Percentiles rank a stretch among this genome's conserved stretches.
Conservation (phyloP, 1,140 invertebrate genomes). For the Argopecten irradians region DNA sequence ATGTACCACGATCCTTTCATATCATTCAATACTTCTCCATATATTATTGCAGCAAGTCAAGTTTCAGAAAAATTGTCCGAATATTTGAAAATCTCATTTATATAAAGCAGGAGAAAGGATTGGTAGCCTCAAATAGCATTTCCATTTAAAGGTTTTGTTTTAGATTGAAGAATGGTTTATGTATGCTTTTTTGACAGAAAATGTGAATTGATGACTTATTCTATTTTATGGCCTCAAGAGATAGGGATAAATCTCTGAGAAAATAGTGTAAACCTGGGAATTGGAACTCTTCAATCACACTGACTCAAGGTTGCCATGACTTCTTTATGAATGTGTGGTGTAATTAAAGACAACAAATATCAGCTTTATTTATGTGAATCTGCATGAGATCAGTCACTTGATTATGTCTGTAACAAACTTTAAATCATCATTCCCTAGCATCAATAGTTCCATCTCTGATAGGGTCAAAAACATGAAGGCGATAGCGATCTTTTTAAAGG, state of each 20-base stretch:
- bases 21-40: too few relatives aligned
- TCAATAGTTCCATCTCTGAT: not conserved
- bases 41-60: too few relatives aligned
- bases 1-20: too few relatives aligned
- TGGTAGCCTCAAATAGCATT: not conserved
- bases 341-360: conserved; percentile 18
- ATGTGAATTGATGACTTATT: not conserved
- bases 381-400: not conserved
- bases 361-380: not conserved
- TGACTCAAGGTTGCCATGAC: not conserved
- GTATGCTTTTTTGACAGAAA: not conserved
- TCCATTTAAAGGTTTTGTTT: not conserved
- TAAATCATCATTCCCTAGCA: too few relatives aligned
- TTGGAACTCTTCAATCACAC: not conserved
- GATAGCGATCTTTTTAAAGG: not conserved
- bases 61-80: too few relatives aligned
- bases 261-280: not conserved
- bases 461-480: not conserved
- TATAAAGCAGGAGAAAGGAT: too few relatives aligned
- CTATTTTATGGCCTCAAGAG: not conserved
- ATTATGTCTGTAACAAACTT: not conserved
- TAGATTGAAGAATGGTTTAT: not conserved
- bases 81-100: too few relatives aligned
- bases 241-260: not conserved
- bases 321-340: not conserved